Conservation (phyloP, 2,888 invertebrate genomes). For the Augiades crinisus region DNA sequence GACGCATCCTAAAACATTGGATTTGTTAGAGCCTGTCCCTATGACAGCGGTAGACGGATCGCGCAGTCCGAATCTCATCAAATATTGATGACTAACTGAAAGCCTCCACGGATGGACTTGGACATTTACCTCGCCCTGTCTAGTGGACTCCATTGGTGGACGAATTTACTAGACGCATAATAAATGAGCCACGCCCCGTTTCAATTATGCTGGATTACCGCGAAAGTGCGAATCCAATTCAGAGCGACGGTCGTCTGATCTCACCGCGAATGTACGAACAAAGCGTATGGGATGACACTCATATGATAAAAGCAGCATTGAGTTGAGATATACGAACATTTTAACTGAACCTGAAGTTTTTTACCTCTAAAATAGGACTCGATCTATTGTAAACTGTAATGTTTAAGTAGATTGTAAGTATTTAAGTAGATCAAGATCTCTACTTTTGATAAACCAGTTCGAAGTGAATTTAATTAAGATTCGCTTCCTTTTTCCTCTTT, state of each 20-base stretch:
- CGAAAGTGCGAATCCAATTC: conserved; percentile 8
- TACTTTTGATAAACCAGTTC: neutral
- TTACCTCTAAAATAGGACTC: no score
- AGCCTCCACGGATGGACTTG: conserved; percentile 44
- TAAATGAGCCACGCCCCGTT: conserved; percentile 47
- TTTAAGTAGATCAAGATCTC: neutral
- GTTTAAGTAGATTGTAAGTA: neutral
- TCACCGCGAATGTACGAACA: neutral
- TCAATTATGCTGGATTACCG: conserved; percentile 31
- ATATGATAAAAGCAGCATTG: neutral
- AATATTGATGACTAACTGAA: conserved; percentile 69
- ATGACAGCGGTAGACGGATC: conserved; percentile 19
- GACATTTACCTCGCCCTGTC: conserved; percentile 32
- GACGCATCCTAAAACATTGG: conserved; percentile 13
- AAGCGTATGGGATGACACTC: conserved; percentile 1
- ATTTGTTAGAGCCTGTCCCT: neutral
- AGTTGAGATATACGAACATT: neutral
- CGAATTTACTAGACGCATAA: conserved; percentile 51
- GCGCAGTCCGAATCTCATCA: conserved; percentile 65
- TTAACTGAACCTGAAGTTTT: no score
- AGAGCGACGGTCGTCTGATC: neutral
- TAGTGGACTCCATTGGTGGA: conserved; percentile 41
- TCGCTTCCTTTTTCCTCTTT: neutral
- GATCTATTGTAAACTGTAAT: no score
- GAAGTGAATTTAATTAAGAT: neutral